Percentiles rank a stretch among this genome's conserved stretches.
Evolutionary conservation across 2,113 vertebrate genomes (phyloP).

Genomic region (Salvelinus fontinalis): DNA sequence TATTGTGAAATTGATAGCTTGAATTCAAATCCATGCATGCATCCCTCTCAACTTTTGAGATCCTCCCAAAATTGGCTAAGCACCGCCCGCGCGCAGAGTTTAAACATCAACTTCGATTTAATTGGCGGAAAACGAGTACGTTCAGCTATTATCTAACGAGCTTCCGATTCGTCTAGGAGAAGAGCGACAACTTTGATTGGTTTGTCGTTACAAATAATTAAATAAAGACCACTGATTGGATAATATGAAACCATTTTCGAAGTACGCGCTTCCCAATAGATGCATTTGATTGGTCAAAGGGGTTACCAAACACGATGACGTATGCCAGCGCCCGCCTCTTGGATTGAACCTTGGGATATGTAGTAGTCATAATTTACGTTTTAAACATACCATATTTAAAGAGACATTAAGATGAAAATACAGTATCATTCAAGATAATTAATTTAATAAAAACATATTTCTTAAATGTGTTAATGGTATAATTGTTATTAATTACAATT

Average conservation of each 20-base stretch:
- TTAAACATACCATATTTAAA: constrained; percentile 73
- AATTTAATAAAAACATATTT: background rate
- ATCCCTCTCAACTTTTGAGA: constrained; percentile 31
- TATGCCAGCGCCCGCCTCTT: background rate
- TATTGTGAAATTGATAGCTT: constrained; percentile 27
- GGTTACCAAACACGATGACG: constrained; percentile 23
- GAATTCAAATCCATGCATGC: constrained; percentile 67
- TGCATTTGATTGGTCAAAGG: constrained; percentile 53
- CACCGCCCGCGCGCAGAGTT: constrained; percentile 74
- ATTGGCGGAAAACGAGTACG: constrained; percentile 53
- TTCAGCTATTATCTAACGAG: background rate
- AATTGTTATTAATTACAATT: background rate
- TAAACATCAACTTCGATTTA: constrained; percentile 65
- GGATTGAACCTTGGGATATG: constrained; percentile 48
- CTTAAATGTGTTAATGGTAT: background rate
- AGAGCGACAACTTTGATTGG: constrained; percentile 43
- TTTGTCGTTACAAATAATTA: constrained; percentile 32
- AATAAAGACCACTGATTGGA: constrained; percentile 55
- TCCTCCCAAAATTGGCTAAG: constrained; percentile 57
- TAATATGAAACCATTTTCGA: constrained; percentile 67
- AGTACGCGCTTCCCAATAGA: constrained; percentile 67
- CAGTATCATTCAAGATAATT: background rate
- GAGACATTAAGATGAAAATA: constrained; percentile 33
- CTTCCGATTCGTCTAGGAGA: constrained; percentile 49
- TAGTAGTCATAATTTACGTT: constrained; percentile 42